Percentiles rank a stretch among this genome's conserved stretches.
phyloP scores from a whole-genome alignment of 92 coral and sea anemone genomes.

The Umimayanthus kanabou region DNA sequence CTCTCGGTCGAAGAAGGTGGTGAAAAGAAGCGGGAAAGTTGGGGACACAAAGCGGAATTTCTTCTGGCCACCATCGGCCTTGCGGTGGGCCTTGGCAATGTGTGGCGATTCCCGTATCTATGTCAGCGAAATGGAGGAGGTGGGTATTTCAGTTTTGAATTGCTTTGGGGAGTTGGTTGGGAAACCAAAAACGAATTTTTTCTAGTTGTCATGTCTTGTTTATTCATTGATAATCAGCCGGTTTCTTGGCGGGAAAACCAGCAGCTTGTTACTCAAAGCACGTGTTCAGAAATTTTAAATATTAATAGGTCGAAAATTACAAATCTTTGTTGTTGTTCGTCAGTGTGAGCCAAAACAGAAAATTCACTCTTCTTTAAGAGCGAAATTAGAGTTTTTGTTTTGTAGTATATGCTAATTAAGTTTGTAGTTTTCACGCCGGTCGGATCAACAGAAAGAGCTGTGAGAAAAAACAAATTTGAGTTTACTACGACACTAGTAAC shows the following conservation, averaged over 20 bases:
- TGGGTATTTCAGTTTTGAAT: constrained; percentile 20
- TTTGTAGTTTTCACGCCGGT: background rate
- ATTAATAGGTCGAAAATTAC: background rate
- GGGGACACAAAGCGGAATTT: constrained; percentile 92
- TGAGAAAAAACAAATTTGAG: background rate
- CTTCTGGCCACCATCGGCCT: constrained; percentile 85
- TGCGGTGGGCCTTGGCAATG: constrained; percentile 88
- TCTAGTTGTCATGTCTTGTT: background rate
- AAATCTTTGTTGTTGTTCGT: background rate
- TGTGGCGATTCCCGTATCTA: constrained; percentile 89
- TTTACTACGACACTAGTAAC: background rate
- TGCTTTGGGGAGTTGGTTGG: background rate
- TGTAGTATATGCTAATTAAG: background rate
- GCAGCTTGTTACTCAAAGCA: background rate
- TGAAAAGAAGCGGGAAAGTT: constrained; percentile 61
- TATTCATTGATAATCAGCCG: background rate
- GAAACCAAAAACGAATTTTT: background rate
- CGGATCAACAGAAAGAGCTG: background rate
- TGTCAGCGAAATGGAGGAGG: constrained; percentile 94
- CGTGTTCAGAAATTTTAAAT: background rate
- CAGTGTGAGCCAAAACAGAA: too few species aligned
- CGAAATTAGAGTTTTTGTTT: background rate
- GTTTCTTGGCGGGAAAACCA: constrained; percentile 30
- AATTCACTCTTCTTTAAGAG: too few species aligned
- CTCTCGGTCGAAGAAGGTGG: constrained; percentile 49